phyloP scores from a whole-genome alignment of 1,140 invertebrate genomes.

The Grapholita molesta region DNA sequence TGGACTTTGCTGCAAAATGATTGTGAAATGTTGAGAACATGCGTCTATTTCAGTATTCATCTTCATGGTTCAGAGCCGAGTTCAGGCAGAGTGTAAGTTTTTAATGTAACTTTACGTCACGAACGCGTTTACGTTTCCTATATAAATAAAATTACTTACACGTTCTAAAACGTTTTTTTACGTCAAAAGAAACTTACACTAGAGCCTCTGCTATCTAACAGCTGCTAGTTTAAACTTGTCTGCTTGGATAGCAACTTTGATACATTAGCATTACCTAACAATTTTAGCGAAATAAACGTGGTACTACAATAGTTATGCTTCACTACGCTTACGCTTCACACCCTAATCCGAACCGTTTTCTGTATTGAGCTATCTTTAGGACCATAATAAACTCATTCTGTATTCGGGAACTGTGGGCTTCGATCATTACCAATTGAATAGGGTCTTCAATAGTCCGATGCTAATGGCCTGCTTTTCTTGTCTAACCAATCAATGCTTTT shows the following conservation, averaged over 20 bases:
- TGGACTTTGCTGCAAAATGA: too few species aligned
- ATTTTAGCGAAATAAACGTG: not conserved
- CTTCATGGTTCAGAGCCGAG: too few species aligned
- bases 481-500: not conserved
- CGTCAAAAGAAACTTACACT: too few species aligned
- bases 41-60: too few species aligned
- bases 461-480: not conserved
- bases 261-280: not conserved
- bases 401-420: not conserved
- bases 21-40: too few species aligned
- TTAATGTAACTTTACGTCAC: too few species aligned
- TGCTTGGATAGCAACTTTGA: not conserved
- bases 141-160: too few species aligned
- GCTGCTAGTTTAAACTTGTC: too few species aligned
- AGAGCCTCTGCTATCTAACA: too few species aligned
- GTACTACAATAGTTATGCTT: not conserved
- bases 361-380: not conserved
- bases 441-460: not conserved
- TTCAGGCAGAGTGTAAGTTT: too few species aligned
- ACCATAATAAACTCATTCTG: not conserved
- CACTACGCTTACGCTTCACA: not conserved
- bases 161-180: too few species aligned
- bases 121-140: too few species aligned
- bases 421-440: not conserved
- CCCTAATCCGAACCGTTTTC: not conserved